Evolutionary conservation across 2,797 vertebrate species (phyloP).

Genomic region (Mormyrus proboscirostris): DNA sequence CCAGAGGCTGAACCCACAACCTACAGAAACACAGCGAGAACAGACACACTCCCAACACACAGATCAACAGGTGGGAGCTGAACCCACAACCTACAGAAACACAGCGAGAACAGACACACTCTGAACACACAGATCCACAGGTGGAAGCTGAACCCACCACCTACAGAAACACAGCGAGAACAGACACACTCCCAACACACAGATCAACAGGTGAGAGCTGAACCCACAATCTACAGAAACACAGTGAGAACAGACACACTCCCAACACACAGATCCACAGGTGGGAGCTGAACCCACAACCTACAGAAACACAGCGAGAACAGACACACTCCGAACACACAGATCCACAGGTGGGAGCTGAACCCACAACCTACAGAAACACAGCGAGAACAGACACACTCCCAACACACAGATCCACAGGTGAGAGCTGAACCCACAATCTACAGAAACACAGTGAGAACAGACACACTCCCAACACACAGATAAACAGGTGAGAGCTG

Average conservation of each 20-base stretch:
- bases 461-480: not conserved
- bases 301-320: not conserved
- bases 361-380: not conserved
- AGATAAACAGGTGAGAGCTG: not conserved
- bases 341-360: not conserved
- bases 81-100: not conserved
- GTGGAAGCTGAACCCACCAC: not conserved
- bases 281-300: not conserved
- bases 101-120: not conserved
- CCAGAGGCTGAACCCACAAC: not conserved
- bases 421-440: not conserved
- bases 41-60: not conserved
- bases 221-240: not conserved
- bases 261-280: not conserved
- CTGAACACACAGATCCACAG: not conserved
- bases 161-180: not conserved
- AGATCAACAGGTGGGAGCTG: not conserved
- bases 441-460: not conserved
- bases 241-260: not conserved
- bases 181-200: too few species aligned
- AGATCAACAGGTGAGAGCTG: too few species aligned
- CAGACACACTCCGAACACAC: not conserved
- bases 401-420: not conserved
- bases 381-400: not conserved
- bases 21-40: not conserved